Percentiles rank a stretch among this genome's conserved stretches.
phyloP scores from a whole-genome alignment of 2,888 invertebrate genomes.

The Acronicta leporina region DNA sequence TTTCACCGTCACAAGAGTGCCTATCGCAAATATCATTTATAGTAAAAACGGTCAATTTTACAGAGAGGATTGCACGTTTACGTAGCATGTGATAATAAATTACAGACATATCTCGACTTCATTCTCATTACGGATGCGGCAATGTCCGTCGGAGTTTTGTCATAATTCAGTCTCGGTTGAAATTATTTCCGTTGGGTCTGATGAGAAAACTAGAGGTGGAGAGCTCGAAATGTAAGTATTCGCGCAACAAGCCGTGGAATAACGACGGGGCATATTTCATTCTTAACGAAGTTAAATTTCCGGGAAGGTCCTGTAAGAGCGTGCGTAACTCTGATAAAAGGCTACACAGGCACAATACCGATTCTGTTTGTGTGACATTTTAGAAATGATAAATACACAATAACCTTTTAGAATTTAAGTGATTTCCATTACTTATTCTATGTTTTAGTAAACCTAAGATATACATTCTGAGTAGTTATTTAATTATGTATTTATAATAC shows the following conservation, averaged over 20 bases:
- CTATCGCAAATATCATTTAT: conserved; percentile 53
- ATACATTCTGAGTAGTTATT: conserved; percentile 13
- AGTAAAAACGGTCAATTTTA: conserved; percentile 75
- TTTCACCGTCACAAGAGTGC: conserved; percentile 44
- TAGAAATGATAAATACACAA: conserved; percentile 59
- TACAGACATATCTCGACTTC: conserved; percentile 85
- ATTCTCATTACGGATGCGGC: conserved; percentile 89
- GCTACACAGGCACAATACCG: conserved; percentile 75
- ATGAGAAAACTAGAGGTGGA: conserved; percentile 89
- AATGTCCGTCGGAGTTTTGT: conserved; percentile 88
- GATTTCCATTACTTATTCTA: conserved; percentile 16
- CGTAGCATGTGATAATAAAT: conserved; percentile 84
- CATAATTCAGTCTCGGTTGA: conserved; percentile 89
- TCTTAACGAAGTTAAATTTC: conserved; percentile 89
- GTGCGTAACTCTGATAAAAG: conserved; percentile 88
- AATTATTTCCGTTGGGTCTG: conserved; percentile 88
- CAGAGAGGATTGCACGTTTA: conserved; percentile 65
- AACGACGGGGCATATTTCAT: conserved; percentile 88
- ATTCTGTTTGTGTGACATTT: conserved; percentile 71
- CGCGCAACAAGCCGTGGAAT: conserved; percentile 87
- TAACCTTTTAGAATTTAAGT: conserved; percentile 42
- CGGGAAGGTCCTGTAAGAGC: conserved; percentile 84
- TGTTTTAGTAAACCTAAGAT: too few relatives aligned
- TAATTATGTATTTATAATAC: conserved; percentile 17
- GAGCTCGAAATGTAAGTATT: conserved; percentile 86